These are phyloP conservation scores for Phorcus lineatus DNA, from an alignment of 2,888 invertebrate species.

Conservation along the genomic window DNA sequence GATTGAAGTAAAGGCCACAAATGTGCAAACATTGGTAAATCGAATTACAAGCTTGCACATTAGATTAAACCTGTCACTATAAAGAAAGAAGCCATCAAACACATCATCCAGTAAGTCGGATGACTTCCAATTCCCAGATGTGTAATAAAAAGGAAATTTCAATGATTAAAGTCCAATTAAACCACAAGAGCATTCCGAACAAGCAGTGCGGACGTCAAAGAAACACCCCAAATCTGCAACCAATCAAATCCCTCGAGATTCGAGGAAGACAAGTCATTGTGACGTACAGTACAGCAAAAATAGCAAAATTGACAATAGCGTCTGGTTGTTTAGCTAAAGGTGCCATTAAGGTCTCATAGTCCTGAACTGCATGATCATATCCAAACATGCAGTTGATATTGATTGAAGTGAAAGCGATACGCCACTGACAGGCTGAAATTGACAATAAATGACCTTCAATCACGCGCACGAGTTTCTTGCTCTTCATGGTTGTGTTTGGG, in stretches of 20 bases:
- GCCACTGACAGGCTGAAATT: conserved; percentile 12
- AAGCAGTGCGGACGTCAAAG: background rate
- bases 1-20: no score
- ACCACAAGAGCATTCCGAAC: no score
- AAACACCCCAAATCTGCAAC: background rate
- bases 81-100: no score
- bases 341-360: background rate
- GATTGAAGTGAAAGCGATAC: conserved; percentile 19
- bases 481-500: background rate
- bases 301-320: conserved; percentile 6
- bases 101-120: no score
- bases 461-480: background rate
- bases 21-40: no score
- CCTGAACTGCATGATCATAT: background rate
- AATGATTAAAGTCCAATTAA: no score
- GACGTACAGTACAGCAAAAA: conserved; percentile 6
- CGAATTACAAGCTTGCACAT: no score
- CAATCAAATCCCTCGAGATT: conserved; percentile 2
- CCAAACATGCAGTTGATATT: conserved; percentile 19
- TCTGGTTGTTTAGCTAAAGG: background rate
- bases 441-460: conserved; percentile 3
- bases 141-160: no score
- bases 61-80: no score
- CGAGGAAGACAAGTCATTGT: background rate
- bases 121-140: no score